phyloP scores from a whole-genome alignment of 2,113 vertebrate genomes.

The Microcebus jonahi region DNA sequence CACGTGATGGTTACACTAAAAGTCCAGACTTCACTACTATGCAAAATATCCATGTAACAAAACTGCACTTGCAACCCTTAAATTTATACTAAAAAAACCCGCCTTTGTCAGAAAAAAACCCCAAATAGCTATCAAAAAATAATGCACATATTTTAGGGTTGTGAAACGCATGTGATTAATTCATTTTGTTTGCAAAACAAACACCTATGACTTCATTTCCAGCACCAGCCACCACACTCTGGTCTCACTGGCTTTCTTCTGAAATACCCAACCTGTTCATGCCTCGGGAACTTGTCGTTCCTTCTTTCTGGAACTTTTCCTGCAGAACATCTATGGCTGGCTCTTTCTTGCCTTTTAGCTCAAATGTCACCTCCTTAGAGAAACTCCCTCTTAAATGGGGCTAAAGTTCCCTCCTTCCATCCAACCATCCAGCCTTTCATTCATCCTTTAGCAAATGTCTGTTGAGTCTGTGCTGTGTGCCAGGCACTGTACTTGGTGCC shows the following conservation, averaged over 20 bases:
- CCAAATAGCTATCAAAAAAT: background rate
- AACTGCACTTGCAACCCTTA: no score
- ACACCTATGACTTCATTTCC: slow-evolving; percentile 33
- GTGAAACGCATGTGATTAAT: background rate
- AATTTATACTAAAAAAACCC: no score
- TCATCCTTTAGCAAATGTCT: background rate
- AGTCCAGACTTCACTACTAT: no score
- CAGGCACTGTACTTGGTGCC: background rate
- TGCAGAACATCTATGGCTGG: background rate
- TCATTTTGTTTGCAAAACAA: slow-evolving; percentile 17
- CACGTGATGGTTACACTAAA: no score
- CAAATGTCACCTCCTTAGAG: slow-evolving; percentile 8
- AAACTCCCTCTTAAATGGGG: background rate
- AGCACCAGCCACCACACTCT: background rate
- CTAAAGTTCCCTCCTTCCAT: background rate
- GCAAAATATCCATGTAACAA: no score
- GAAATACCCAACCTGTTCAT: background rate
- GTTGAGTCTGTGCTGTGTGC: background rate
- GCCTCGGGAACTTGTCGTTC: background rate
- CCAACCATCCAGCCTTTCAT: background rate
- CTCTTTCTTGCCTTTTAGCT: slow-evolving; percentile 36
- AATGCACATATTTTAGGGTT: background rate
- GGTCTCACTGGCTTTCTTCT: background rate
- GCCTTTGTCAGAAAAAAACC: no score
- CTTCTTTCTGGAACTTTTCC: slow-evolving; percentile 9